Percentiles rank a stretch among this genome's conserved stretches.
Conservation (phyloP, 2,113 vertebrate genomes). For the Ceuthmochares aereus region DNA sequence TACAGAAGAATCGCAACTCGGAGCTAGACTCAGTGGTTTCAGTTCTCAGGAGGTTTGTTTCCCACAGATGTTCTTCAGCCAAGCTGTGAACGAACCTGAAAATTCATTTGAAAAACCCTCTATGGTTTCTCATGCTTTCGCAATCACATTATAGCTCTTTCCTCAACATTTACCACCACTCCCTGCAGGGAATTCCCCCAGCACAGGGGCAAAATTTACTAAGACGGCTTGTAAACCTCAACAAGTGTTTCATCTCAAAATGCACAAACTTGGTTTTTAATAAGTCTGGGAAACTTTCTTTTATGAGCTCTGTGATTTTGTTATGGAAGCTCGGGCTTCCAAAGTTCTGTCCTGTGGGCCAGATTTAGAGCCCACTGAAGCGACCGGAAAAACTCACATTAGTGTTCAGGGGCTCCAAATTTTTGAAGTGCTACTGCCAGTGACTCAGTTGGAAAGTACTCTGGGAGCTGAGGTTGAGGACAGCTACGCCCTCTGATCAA, state of each 20-base stretch:
- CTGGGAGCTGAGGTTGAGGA: not conserved
- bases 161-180: constrained; percentile 39
- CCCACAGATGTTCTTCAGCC: constrained; percentile 67
- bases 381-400: not conserved
- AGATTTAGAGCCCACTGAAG: not conserved
- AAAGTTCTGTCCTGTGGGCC: not conserved
- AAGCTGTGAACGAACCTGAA: constrained; percentile 68
- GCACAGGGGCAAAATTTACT: constrained; percentile 7
- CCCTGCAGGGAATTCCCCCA: constrained; percentile 47
- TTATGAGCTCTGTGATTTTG: not conserved
- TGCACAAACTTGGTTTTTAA: not conserved
- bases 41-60: constrained; percentile 64
- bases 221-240: constrained; percentile 15
- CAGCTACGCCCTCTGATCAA: not conserved
- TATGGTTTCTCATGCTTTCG: constrained; percentile 64
- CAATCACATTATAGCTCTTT: constrained; percentile 33
- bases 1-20: constrained; percentile 2
- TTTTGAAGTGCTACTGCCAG: not conserved
- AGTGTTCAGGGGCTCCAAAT: not conserved
- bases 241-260: not conserved
- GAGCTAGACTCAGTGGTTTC: constrained; percentile 33
- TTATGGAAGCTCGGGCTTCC: not conserved
- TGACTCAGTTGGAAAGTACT: not conserved
- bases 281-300: constrained; percentile 9
- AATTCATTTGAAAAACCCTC: constrained; percentile 68